phyloP scores from a whole-genome alignment of 2,888 invertebrate genomes.

The Idaea straminata region DNA sequence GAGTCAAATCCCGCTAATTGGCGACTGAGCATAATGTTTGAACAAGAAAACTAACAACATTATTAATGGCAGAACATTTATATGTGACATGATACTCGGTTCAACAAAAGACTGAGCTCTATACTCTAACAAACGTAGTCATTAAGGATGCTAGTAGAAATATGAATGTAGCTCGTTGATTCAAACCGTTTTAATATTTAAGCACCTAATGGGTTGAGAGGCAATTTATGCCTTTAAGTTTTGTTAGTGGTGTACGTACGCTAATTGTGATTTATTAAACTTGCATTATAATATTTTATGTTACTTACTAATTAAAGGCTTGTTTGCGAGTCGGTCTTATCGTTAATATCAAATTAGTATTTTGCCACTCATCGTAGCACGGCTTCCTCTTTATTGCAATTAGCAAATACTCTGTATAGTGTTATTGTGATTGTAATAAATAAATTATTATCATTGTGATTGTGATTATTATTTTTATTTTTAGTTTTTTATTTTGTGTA shows the following conservation, averaged over 20 bases:
- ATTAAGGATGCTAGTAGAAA: conserved; percentile 27
- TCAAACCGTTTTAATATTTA: conserved; percentile 46
- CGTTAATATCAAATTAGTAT: no score
- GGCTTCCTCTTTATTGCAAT: no score
- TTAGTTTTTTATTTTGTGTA: no score
- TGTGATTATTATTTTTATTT: no score
- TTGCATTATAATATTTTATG: no score
- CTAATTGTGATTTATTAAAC: conserved; percentile 44
- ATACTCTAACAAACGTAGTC: conserved; percentile 14
- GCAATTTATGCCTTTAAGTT: conserved; percentile 53
- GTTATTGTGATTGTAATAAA: no score
- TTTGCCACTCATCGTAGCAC: no score
- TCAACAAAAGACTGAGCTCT: conserved; percentile 13
- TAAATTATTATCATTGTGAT: no score
- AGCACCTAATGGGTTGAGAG: conserved; percentile 41
- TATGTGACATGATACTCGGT: conserved; percentile 13
- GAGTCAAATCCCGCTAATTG: background rate
- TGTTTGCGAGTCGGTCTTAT: no score
- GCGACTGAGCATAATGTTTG: conserved; percentile 1
- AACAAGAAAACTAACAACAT: conserved; percentile 4
- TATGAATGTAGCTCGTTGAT: conserved; percentile 34
- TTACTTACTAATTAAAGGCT: no score
- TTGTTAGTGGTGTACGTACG: conserved; percentile 18
- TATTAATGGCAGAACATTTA: conserved; percentile 5
- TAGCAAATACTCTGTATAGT: no score